phyloP scores from a whole-genome alignment of 1,140 invertebrate genomes.

The Drosophila albomicans region DNA sequence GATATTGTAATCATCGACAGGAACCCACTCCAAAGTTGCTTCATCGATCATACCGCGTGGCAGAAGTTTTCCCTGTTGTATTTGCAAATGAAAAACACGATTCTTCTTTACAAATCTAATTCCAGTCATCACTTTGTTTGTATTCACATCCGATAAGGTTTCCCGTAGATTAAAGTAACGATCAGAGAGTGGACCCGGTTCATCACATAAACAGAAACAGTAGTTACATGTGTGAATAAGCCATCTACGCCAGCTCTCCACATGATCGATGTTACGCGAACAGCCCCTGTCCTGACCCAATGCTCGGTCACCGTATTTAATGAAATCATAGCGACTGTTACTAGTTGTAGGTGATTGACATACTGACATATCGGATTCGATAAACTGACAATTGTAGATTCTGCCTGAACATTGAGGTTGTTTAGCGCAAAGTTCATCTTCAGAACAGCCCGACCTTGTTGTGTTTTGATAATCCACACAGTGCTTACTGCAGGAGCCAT shows the following conservation, averaged over 20 bases:
- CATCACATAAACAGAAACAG: conserved; percentile 10
- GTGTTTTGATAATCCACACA: neutral
- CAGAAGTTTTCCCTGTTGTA: conserved; percentile 1
- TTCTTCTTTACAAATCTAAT: neutral
- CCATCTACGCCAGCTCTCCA: neutral
- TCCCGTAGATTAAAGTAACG: conserved; percentile 8
- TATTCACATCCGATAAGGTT: neutral
- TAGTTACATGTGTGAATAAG: neutral
- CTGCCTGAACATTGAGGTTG: neutral
- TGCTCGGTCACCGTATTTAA: neutral
- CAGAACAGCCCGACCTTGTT: neutral
- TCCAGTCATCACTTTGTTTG: neutral
- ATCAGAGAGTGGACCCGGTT: neutral
- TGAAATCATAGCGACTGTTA: neutral
- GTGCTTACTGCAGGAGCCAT: neutral
- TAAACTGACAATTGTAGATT: conserved; percentile 1
- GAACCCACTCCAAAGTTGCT: neutral
- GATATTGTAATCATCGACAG: neutral
- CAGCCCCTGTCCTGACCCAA: neutral
- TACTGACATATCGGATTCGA: neutral
- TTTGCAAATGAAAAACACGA: conserved; percentile 6
- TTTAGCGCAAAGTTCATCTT: neutral
- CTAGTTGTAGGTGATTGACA: neutral
- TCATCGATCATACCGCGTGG: neutral
- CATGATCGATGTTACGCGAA: neutral